Evolutionary conservation across 2,113 vertebrate species (phyloP).

Genomic region (Hypocryptadius cinnamomeus): DNA sequence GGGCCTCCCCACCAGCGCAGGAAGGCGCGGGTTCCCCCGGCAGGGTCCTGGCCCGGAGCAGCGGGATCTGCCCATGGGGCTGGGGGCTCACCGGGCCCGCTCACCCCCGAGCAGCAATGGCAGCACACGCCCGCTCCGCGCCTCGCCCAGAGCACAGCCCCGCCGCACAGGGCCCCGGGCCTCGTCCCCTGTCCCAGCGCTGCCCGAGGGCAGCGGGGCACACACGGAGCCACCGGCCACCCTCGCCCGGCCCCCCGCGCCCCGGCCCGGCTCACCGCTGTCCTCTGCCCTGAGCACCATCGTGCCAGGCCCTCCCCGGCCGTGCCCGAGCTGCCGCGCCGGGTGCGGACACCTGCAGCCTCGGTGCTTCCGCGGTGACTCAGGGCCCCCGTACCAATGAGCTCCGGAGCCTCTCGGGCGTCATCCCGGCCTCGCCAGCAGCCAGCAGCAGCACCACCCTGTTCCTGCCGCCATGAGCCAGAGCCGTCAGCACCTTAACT

Average conservation of each 20-base stretch:
- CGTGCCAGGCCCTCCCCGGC: not conserved
- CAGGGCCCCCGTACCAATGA: not conserved
- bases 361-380: not conserved
- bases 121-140: fast-evolving
- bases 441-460: slow-evolving; percentile 2
- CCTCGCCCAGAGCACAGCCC: not conserved
- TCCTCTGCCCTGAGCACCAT: slow-evolving; percentile 21
- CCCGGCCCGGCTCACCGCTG: not conserved
- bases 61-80: fast-evolving
- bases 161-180: fast-evolving
- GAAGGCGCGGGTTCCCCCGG: fast-evolving
- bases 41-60: not conserved
- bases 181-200: not conserved
- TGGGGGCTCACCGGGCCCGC: fast-evolving
- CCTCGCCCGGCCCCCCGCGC: fast-evolving
- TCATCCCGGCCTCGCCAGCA: not conserved
- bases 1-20: not conserved
- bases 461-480: not conserved
- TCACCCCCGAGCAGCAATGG: not conserved
- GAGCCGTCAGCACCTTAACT: not conserved
- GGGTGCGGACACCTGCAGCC: not conserved
- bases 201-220: not conserved
- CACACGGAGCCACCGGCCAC: too few relatives aligned
- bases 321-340: not conserved
- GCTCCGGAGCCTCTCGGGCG: not conserved